Conservation (phyloP, 2,797 vertebrate genomes). For the Alcedo quadribrachys region DNA sequence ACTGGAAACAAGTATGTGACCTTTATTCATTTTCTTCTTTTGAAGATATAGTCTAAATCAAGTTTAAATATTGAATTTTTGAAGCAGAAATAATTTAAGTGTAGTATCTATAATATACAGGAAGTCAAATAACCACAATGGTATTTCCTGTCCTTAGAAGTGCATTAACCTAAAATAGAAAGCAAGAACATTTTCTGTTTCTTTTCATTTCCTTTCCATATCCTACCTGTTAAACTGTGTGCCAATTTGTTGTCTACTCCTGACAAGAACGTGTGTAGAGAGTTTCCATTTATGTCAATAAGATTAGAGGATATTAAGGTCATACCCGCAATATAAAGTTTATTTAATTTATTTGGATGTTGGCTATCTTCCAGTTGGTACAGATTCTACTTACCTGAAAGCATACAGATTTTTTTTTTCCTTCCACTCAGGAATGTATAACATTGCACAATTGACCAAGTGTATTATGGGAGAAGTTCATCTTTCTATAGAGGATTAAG, state of each 20-base stretch:
- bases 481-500: constrained; percentile 24
- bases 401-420: not conserved
- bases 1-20: constrained; percentile 44
- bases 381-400: constrained; percentile 53
- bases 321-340: constrained; percentile 37
- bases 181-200: not conserved
- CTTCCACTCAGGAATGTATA: not conserved
- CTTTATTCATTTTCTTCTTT: constrained; percentile 48
- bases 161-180: constrained; percentile 56
- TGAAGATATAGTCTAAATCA: constrained; percentile 28
- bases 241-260: constrained; percentile 27
- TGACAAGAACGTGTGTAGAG: constrained; percentile 20
- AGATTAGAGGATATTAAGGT: constrained; percentile 52
- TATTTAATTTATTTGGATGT: constrained; percentile 56
- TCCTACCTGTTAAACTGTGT: not conserved
- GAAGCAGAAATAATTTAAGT: constrained; percentile 54
- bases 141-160: constrained; percentile 45
- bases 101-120: constrained; percentile 28
- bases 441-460: constrained; percentile 23
- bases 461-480: constrained; percentile 25
- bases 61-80: constrained; percentile 57
- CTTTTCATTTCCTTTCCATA: constrained; percentile 48
- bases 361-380: constrained; percentile 33
- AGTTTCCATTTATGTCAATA: constrained; percentile 33
- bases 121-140: constrained; percentile 38